Evolutionary conservation across 2,113 vertebrate genomes (phyloP).

Genomic region (Cyprinodon tularosa): DNA sequence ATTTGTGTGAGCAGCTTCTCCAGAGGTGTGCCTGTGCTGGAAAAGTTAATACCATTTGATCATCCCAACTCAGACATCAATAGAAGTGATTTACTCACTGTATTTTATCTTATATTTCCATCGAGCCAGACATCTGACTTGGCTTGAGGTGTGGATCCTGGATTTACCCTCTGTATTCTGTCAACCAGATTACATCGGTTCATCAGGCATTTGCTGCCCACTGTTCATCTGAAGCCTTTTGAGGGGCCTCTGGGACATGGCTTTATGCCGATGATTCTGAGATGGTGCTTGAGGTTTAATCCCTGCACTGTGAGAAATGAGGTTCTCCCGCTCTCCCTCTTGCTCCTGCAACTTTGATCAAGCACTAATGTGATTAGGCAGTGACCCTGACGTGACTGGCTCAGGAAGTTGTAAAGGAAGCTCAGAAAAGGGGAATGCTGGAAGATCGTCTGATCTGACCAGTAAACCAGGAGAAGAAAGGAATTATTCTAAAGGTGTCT

Average conservation of each 20-base stretch:
- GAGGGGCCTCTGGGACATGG: conserved; percentile 51
- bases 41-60: conserved; percentile 71
- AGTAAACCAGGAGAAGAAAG: conserved; percentile 71
- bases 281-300: conserved; percentile 73
- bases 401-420: conserved; percentile 70
- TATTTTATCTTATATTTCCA: conserved; percentile 66
- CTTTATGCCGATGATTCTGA: conserved; percentile 51
- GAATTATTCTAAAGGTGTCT: conserved; percentile 79
- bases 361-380: conserved; percentile 76
- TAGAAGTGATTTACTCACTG: conserved; percentile 61
- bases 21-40: conserved; percentile 41
- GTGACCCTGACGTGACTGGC: conserved; percentile 80
- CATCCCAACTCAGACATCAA: conserved; percentile 54
- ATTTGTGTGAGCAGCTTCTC: conserved; percentile 44
- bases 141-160: conserved; percentile 43
- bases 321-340: conserved; percentile 63
- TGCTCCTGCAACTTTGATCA: conserved; percentile 78
- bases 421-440: neutral
- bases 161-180: conserved; percentile 67
- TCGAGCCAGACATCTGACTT: conserved; percentile 67
- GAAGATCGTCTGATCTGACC: conserved; percentile 65
- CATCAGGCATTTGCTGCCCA: conserved; percentile 52
- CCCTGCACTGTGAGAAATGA: conserved; percentile 72
- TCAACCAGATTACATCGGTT: conserved; percentile 73
- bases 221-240: conserved; percentile 54